Evolutionary conservation across 1,140 invertebrate genomes (phyloP), one percentile per base, ranked within the genome.

Genomic region (Orchesella cincta): DNA sequence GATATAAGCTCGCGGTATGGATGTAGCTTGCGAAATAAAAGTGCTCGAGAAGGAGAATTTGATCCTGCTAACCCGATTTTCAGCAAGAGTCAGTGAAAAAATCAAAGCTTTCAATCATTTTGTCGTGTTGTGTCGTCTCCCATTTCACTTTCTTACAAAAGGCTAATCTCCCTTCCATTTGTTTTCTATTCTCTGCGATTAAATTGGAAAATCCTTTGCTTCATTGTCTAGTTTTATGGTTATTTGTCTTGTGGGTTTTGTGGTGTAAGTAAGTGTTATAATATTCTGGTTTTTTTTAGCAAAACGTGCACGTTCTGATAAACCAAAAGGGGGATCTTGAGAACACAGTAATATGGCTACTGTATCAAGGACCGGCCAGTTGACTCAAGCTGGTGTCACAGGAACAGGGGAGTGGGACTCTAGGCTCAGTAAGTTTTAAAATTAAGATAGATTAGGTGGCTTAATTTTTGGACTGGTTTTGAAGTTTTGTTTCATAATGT

Each of bases 321-420:
- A n/a, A n/a, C n/a, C n/a, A n/a, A n/a, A n/a, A n/a, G n/a, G n/a
- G n/a, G n/a, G n/a, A n/a, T n/a, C n/a, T n/a, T n/a, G n/a, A n/a
- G n/a, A n/a, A n/a, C n/a, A n/a, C n/a, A n/a, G n/a, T 35, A 81
- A 76, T 33, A 82, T 82, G 81, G 80, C 81, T 51, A 82, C 77
- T 3, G 81, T 82, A 33, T 79, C 76, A 29, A 62, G 81, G n/a
- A 72, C 74, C 62, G 76, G 64, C 67, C 78, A 78, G 71, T 79
- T 82, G 81, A 80, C 54, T 33, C 79, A 82, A 76, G 77, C 81
- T 18, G 79, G 36, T 71, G 81, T 82, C 33, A 64, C 74, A 33
- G 76, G 76, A 23, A 76, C 74, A 18, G 73, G 77, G 46, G 81
- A 82, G 26, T 82, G 81, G 81, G 81, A 82, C 64, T 77, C 78